Conservation (phyloP, 2,113 vertebrate genomes). For the Pica pica region DNA sequence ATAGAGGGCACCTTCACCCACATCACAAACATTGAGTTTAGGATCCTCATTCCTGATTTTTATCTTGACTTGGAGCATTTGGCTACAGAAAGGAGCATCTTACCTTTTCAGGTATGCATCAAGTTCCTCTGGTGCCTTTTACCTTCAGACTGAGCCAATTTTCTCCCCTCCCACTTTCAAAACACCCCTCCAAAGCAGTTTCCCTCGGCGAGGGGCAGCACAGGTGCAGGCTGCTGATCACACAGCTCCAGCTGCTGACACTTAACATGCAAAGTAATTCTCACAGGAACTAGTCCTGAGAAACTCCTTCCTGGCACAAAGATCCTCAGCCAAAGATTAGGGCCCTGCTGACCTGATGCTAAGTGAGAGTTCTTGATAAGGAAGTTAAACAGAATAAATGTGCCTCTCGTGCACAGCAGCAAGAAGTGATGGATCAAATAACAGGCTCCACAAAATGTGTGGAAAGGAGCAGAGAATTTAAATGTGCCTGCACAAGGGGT, state of each 20-base stretch:
- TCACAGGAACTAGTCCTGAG: not conserved
- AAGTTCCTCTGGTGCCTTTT: not conserved
- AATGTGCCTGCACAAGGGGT: not conserved
- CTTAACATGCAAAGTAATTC: not conserved
- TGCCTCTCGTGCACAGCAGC: not conserved
- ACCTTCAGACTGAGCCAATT: not conserved
- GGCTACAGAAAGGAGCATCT: not conserved
- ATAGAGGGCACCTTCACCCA: not conserved
- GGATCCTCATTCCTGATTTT: not conserved
- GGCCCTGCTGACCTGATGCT: not conserved
- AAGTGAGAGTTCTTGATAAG: not conserved
- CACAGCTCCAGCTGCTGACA: not conserved
- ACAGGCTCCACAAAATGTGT: rapidly evolving
- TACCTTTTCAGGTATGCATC: not conserved
- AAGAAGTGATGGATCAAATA: not conserved
- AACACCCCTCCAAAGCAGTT: not conserved
- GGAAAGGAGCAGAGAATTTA: not conserved
- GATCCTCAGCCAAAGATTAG: not conserved
- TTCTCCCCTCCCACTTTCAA: not conserved
- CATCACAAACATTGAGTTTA: not conserved
- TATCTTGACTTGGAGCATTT: not conserved
- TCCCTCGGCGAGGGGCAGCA: not conserved
- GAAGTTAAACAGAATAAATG: not conserved
- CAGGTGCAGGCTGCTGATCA: not conserved
- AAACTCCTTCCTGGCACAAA: not conserved